Conservation (phyloP, 1,140 invertebrate genomes). For the Tetraneura akinire region DNA sequence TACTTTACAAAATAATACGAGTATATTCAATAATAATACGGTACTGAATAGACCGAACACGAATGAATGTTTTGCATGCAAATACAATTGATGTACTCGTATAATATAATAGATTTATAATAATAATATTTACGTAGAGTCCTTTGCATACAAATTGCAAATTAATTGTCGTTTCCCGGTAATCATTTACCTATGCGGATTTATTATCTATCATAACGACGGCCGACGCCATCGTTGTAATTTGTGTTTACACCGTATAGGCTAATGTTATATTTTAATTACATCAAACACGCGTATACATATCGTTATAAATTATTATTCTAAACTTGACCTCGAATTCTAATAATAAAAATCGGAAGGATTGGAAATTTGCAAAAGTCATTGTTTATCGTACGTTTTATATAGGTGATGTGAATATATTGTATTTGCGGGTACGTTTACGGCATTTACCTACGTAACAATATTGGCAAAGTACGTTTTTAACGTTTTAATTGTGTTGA, state of each 20-base stretch:
- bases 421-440: background rate
- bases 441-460: background rate
- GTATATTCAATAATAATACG: no score
- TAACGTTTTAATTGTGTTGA: no score
- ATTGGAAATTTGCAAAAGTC: slow-evolving; percentile 32
- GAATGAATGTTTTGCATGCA: no score
- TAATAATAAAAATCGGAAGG: slow-evolving; percentile 4
- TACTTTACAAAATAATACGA: no score
- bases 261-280: background rate
- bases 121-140: background rate
- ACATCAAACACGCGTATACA: background rate
- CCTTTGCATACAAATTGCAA: background rate
- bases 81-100: no score
- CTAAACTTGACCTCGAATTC: background rate
- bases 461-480: background rate
- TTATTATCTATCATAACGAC: background rate
- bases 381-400: background rate
- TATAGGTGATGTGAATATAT: background rate
- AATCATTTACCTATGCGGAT: background rate
- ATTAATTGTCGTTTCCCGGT: background rate
- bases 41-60: no score
- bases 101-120: no score
- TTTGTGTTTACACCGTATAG: no score
- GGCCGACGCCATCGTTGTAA: no score
- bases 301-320: no score